Percentiles rank a stretch among this genome's conserved stretches.
These are phyloP conservation scores for Dysidea cf. avara DNA, from an alignment of 37 sponge, comb jelly and placozoan species.

Conservation along the genomic window DNA sequence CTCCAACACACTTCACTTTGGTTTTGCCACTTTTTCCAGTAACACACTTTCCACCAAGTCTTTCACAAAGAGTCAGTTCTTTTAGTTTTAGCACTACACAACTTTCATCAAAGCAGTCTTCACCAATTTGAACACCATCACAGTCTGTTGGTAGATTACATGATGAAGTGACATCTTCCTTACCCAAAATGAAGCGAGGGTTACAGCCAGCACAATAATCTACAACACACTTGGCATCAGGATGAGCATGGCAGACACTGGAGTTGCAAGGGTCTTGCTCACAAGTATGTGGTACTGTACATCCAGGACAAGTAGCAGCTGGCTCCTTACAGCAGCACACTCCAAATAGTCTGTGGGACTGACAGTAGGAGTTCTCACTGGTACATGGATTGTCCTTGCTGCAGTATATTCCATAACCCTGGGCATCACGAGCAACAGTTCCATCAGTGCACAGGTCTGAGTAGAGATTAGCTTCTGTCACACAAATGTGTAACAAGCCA, in stretches of 20 bases:
- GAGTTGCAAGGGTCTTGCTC: too few relatives aligned
- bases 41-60: slow-evolving; percentile 6
- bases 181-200: slow-evolving; percentile 1
- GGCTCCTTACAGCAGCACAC: slow-evolving; percentile 13
- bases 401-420: too few relatives aligned
- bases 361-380: too few relatives aligned
- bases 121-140: background rate
- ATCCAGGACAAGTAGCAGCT: too few relatives aligned
- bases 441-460: too few relatives aligned
- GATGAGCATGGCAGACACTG: background rate
- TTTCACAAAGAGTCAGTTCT: background rate
- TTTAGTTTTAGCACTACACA: background rate
- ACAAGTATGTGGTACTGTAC: too few relatives aligned
- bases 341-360: background rate
- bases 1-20: background rate
- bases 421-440: too few relatives aligned
- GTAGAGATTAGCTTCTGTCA: too few relatives aligned
- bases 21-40: background rate
- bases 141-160: slow-evolving; percentile 1
- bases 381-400: too few relatives aligned
- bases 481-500: too few relatives aligned
- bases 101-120: background rate
- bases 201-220: slow-evolving; percentile 19
- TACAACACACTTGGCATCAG: slow-evolving; percentile 16
- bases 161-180: background rate